Percentiles rank a stretch among this genome's conserved stretches.
Evolutionary conservation across 2,113 vertebrate genomes (phyloP).

Genomic region (Piaya cayana): DNA sequence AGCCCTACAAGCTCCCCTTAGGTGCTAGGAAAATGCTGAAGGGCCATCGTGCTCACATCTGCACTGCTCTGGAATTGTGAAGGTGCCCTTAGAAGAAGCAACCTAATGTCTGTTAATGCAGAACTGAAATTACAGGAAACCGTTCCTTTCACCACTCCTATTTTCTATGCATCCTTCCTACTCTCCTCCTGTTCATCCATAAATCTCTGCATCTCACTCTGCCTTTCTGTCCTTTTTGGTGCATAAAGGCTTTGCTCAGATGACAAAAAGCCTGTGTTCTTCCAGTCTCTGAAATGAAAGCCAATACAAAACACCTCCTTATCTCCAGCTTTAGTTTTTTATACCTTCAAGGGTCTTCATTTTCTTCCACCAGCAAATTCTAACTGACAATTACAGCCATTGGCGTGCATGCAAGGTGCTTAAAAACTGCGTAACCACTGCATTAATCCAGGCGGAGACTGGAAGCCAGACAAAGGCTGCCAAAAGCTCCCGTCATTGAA

Average conservation of each 20-base stretch:
- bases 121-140: background rate
- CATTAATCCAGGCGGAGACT: background rate
- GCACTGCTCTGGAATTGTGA: background rate
- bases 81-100: background rate
- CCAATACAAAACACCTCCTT: slow-evolving; percentile 38
- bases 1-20: background rate
- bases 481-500: background rate
- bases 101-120: background rate
- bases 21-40: slow-evolving; percentile 16
- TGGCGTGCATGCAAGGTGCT: background rate
- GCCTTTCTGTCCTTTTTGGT: background rate
- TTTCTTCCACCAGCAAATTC: slow-evolving; percentile 34
- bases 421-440: background rate
- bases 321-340: background rate
- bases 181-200: background rate
- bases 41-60: background rate
- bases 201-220: background rate
- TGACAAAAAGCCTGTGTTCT: background rate
- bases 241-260: background rate
- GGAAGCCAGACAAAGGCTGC: background rate
- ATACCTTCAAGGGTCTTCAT: slow-evolving; percentile 19
- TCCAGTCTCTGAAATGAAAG: slow-evolving; percentile 39
- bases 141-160: background rate
- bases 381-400: background rate
- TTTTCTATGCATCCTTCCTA: background rate